A percentile compares a stretch with the other conserved stretches of the same genome.
Conservation (phyloP, 2,888 invertebrate species). For the Drosophila diplacantha region DNA sequence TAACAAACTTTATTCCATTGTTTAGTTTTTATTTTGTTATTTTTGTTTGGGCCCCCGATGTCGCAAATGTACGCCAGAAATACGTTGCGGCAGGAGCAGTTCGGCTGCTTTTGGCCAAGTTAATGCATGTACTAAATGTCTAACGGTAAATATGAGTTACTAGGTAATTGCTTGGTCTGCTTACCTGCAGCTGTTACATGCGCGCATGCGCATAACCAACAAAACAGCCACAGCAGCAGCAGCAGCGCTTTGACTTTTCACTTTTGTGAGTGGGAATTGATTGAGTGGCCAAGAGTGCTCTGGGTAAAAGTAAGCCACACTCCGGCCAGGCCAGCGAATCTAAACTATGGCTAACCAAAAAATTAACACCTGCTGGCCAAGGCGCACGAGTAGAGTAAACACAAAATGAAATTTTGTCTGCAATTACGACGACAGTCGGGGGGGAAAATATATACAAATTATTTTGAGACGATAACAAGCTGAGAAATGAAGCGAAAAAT, state of each 20-base stretch:
- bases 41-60: conserved; percentile 33
- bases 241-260: conserved; percentile 65
- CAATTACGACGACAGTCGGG: conserved; percentile 53
- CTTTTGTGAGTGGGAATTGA: conserved; percentile 68
- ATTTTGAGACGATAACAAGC: conserved; percentile 24
- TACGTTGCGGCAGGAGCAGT: conserved; percentile 30
- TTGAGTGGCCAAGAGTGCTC: conserved; percentile 57
- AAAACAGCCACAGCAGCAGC: conserved; percentile 9
- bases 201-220: conserved; percentile 48
- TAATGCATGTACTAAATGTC: conserved; percentile 71
- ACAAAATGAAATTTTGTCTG: conserved; percentile 48
- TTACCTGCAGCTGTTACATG: conserved; percentile 46
- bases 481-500: conserved; percentile 20
- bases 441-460: background rate
- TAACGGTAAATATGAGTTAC: conserved; percentile 70
- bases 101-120: conserved; percentile 43
- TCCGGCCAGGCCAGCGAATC: conserved; percentile 21
- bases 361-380: conserved; percentile 64
- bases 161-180: conserved; percentile 68
- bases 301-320: conserved; percentile 43
- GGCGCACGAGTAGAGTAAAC: conserved; percentile 38
- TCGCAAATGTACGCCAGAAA: conserved; percentile 41
- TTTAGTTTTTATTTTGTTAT: conserved; percentile 13
- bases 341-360: conserved; percentile 46
- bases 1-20: conserved; percentile 22